Percentiles rank a stretch among this genome's conserved stretches.
These are phyloP conservation scores for Columba janthina DNA, from an alignment of 2,113 vertebrate genomes.

Conservation along the genomic window DNA sequence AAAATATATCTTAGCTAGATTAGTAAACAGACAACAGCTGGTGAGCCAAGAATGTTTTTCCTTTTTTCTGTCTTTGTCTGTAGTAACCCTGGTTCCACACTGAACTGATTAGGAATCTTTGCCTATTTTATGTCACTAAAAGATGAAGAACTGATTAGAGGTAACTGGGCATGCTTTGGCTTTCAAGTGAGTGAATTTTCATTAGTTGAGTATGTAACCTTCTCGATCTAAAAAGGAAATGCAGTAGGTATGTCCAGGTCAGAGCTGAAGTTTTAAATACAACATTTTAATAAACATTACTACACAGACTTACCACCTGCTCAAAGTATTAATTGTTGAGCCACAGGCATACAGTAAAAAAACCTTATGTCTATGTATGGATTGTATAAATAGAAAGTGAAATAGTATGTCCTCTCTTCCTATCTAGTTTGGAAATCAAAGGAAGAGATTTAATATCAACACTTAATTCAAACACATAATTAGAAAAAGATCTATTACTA, in stretches of 20 bases:
- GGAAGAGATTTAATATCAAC: background rate
- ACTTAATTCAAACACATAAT: conserved; percentile 14
- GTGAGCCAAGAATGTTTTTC: background rate
- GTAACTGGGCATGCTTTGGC: background rate
- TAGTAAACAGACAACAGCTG: background rate
- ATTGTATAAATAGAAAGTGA: conserved; percentile 35
- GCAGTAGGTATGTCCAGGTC: background rate
- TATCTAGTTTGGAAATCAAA: background rate
- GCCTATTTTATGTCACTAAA: background rate
- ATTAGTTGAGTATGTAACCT: background rate
- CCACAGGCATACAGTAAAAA: conserved; percentile 12
- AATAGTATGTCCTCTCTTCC: conserved; percentile 9
- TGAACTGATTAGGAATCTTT: background rate
- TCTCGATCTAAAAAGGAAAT: background rate
- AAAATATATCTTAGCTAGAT: background rate
- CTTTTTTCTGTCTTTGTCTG: background rate
- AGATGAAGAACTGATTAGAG: background rate
- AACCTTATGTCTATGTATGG: background rate
- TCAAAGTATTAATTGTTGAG: background rate
- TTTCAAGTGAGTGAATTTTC: background rate
- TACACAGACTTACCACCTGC: background rate
- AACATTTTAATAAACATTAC: background rate
- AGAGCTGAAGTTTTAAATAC: background rate
- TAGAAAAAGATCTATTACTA: background rate
- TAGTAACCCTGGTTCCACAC: background rate